A percentile compares a stretch with the other conserved stretches of the same genome.
Evolutionary conservation across 2,113 vertebrate genomes (phyloP).

Genomic region (Donacobius atricapilla): DNA sequence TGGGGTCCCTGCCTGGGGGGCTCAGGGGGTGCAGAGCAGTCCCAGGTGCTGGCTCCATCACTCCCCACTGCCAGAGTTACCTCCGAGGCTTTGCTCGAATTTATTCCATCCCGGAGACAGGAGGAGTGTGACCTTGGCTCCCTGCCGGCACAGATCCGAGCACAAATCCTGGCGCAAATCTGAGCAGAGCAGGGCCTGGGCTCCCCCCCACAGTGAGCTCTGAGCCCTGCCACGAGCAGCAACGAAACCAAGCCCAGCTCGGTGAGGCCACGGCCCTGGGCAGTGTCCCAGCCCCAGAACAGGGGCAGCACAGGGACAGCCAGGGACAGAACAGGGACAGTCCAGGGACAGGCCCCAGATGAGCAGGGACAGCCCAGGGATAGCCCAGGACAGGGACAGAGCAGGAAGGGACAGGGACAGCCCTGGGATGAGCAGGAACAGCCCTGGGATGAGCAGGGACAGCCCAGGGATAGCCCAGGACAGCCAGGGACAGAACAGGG

Average conservation of each 20-base stretch:
- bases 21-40: background rate
- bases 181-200: background rate
- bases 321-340: no score
- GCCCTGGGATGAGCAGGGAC: no score
- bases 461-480: no score
- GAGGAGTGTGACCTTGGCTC: background rate
- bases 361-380: background rate
- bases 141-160: no score
- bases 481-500: background rate
- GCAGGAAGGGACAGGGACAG: background rate
- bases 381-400: no score
- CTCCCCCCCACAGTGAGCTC: rapidly evolving
- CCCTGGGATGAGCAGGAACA: no score
- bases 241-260: rapidly evolving
- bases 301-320: background rate
- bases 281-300: background rate
- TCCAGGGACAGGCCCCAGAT: no score
- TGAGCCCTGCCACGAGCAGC: background rate
- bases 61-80: background rate
- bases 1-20: background rate
- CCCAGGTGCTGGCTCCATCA: rapidly evolving
- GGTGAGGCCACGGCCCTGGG: rapidly evolving
- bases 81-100: rapidly evolving
- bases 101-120: rapidly evolving
- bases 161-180: background rate